Evolutionary conservation across 2,888 invertebrate genomes (phyloP), one percentile per base, ranked within the genome.

Genomic region (Apotomis turbidana): DNA sequence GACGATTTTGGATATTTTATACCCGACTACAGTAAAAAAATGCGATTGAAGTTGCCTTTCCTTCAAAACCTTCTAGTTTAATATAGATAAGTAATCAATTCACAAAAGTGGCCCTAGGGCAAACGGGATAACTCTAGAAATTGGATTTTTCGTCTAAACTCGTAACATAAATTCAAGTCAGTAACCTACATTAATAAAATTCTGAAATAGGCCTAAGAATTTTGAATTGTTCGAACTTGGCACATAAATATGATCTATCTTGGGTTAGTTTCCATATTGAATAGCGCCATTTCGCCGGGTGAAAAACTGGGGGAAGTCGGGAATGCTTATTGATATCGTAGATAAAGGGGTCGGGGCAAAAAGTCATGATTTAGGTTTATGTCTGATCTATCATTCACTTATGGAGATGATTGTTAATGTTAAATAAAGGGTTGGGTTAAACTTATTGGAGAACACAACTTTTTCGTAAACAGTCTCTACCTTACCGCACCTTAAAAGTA

Each of bases 171-270:
- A 66, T 46, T 51, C 38, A 38, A 58, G 46, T 8, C 6, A 63
- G 8, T 2, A 6, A 41, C 6, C 15, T 54, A 51, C 49, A 38
- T 36, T 38, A 49, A 41, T 41, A 36, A 12, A 68, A 54, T 57
- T 61, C 12, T 57, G 57, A 67, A 44, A 61, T 51, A 68, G 38
- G 61, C n/a, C 67, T 57, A 57, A 67, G 51, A 72, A 61, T 72
- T 68, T 72, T 52, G 68, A 63, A 72, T 72, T 8, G 51, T 44
- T 36, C 49, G 41, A 72, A 71, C 41, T 71, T 68, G 63, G 68
- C 68, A 38, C 72, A 72, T 72, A 72, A 72, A 72, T 57, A 68
- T 72, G 68, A 72, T 72, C 68, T 68, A 72, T 72, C 63, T 59
- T 52, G 54, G 52, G 52, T 15, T 51, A 10, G 52, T 58, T 68